Base-by-base conservation (phyloP, 2,888 invertebrate genomes). In the Charanyca ferruginea region DNA sequence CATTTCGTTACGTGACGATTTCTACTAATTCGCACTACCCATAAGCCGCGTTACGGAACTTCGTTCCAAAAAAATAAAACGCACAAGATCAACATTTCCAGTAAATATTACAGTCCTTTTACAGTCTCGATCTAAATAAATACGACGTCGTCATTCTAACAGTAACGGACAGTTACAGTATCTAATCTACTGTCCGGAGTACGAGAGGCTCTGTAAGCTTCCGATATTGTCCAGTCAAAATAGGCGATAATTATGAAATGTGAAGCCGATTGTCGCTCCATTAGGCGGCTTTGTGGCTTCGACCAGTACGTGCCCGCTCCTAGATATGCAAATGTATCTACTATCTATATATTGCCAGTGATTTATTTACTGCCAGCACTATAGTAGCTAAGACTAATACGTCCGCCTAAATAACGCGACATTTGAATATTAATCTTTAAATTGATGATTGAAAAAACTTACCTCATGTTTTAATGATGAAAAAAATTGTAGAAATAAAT, bases 201-300 rank as follows among this genome's bases (percentile, higher is more conserved):
- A 77, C 63, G 89, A 86, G 78, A 74, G 66, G 57, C 66, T 85
- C 85, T 77, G 82, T 86, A 86, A 89, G 91, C 92, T 89, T 87
- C 90, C 90, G 91, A 94, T 94, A 92, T 90, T 90, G 91, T 90
- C 89, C 93, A 87, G 91, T 93, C 92, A 93, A 94, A 94, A 94
- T 94, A 93, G 94, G 87, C 91, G 92, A 94, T 95, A 93, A 94
- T 94, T 94, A 94, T 94, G 94, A 94, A 92, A 93, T 94, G 91
- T 92, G 88, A 89, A 90, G 89, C 89, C 93, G 91, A 94, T 93
- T 94, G 94, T 94, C 91, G 90, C 87, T 82, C 92, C 90, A 93
- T 94, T 94, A 93, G 88, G 79, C 88, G 89, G 94, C 93, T 94
- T 93, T 93, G 93, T 92, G 87, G 89, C 87, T 84, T 81, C 80